Evolutionary conservation across 2,888 invertebrate genomes (phyloP), one percentile per base, ranked within the genome.

Genomic region (Chrysodeixis includens): DNA sequence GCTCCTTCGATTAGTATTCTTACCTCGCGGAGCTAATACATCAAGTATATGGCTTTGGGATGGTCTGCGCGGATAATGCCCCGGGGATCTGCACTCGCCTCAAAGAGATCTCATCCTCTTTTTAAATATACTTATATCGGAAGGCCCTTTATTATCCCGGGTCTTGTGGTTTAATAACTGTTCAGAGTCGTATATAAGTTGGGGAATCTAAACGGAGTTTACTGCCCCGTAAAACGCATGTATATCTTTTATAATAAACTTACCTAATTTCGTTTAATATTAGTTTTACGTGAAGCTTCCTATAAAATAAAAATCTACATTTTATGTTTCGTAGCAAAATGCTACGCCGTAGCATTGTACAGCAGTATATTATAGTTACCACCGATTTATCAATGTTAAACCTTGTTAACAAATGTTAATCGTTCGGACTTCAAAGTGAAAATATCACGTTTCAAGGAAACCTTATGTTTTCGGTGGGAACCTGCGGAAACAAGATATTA

Each of bases 11-110:
- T 74, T 73, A 73, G 73, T 74, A 74, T 68, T 60, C 77, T 40
- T 32, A 12, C 44, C 77, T 60, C 74, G 73, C 54, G 20, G 20
- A 54, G 18, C 56, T 62, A 74, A 73, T 74, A 77, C 69, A 74
- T 74, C 73, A 74, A 55, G 22, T 60, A 62, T 56, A 62, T 54
- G 68, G 56, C 56, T 66, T 52, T 20, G 56, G 74, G 67, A 61
- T 65, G 61, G 26, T 67, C 59, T 56, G 30, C 49, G 44, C 12
- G 66, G 56, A 59, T 62, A 66, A 32, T 32, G 40, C 55, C 18
- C 66, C 57, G 30, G 69, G 59, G 74, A n/a, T 40, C 61, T 72
- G 61, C 77, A 73, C 56, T 67, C 56, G 35, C 56, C n/a, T 49
- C 22, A 18, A 22, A 22, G 18, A 56, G 58, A 56, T 56, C 62